A percentile compares a stretch with the other conserved stretches of the same genome.
phyloP scores from a whole-genome alignment of 2,113 vertebrate species.

The Scalopus aquaticus region DNA sequence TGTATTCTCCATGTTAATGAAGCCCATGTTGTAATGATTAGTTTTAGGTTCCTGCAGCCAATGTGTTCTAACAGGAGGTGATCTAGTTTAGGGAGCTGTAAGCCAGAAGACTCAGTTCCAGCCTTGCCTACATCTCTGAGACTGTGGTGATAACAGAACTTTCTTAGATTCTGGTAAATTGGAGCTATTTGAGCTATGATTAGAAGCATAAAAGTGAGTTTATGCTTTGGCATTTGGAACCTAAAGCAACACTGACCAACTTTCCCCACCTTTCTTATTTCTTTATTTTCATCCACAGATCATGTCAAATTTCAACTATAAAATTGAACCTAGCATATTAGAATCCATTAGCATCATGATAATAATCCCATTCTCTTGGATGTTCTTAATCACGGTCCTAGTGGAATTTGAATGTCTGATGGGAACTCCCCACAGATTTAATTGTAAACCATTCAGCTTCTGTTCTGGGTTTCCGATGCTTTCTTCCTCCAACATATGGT shows the following conservation, averaged over 20 bases:
- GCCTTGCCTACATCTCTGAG: background rate
- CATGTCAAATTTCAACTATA: background rate
- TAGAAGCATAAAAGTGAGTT: background rate
- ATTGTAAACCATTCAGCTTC: background rate
- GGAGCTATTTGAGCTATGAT: background rate
- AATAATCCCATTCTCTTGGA: background rate
- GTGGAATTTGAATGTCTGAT: background rate
- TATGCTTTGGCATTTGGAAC: background rate
- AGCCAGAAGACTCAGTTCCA: background rate
- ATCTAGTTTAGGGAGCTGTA: slow-evolving; percentile 14
- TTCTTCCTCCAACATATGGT: background rate
- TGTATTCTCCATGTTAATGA: slow-evolving; percentile 64
- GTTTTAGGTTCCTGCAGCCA: slow-evolving; percentile 45
- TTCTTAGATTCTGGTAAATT: background rate
- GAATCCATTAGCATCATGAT: background rate
- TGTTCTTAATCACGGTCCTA: background rate
- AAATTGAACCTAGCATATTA: background rate
- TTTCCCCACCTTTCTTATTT: background rate
- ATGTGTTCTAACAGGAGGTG: slow-evolving; percentile 32
- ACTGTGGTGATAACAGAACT: background rate
- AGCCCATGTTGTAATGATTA: slow-evolving; percentile 62
- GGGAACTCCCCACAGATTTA: background rate
- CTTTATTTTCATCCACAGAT: slow-evolving; percentile 14
- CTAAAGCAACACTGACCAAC: background rate
- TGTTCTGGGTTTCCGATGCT: background rate